A percentile compares a stretch with the other conserved stretches of the same genome.
phyloP scores from a whole-genome alignment of 2,113 vertebrate genomes.

The Narcine bancroftii region DNA sequence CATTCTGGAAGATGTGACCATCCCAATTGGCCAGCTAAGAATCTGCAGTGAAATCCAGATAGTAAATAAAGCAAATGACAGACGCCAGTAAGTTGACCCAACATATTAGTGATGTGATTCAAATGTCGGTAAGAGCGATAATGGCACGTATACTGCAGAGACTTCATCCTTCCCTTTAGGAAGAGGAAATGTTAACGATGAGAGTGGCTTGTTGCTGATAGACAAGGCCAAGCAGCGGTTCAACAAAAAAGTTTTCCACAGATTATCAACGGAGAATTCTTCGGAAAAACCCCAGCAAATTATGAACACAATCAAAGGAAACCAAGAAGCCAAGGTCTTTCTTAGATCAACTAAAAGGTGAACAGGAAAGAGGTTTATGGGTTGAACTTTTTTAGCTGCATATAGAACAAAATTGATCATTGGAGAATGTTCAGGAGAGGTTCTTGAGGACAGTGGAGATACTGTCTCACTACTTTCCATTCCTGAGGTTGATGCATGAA shows the following conservation, averaged over 20 bases:
- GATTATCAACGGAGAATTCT: not conserved
- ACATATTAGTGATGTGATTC: not conserved
- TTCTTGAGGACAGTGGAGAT: not conserved
- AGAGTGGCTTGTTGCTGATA: not conserved
- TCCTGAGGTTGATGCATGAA: not conserved
- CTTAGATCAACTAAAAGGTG: not conserved
- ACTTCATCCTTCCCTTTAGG: too few species aligned
- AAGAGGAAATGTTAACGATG: not conserved
- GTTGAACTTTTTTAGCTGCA: not conserved
- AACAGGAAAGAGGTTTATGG: not conserved
- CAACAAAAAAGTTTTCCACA: conserved; percentile 10
- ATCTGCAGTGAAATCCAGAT: not conserved
- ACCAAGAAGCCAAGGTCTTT: not conserved
- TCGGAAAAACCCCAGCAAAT: not conserved
- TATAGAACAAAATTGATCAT: not conserved
- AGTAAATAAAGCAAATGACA: not conserved
- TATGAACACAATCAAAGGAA: not conserved
- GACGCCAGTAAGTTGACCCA: not conserved
- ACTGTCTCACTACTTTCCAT: not conserved
- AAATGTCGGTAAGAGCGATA: not conserved
- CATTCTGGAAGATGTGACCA: not conserved
- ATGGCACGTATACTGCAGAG: too few species aligned
- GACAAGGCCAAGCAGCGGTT: not conserved
- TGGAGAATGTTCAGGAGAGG: not conserved
- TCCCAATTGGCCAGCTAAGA: not conserved